phyloP scores from a whole-genome alignment of 2,113 vertebrate genomes.

The Tachuris rubrigastra region DNA sequence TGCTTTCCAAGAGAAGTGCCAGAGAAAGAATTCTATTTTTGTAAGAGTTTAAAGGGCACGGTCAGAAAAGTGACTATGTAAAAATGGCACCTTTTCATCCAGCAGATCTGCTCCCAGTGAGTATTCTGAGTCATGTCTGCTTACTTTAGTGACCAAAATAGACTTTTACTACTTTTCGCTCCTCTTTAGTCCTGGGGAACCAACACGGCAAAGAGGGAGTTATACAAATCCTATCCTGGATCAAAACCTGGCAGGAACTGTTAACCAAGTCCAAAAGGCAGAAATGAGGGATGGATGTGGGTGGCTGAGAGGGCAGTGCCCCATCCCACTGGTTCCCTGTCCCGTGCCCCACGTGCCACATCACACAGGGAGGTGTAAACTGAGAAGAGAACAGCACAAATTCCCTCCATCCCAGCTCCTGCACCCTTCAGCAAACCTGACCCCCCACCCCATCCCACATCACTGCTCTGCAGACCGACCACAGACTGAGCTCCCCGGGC shows the following conservation, averaged over 20 bases:
- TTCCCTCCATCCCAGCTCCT: not conserved
- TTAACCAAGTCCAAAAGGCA: not conserved
- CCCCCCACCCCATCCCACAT: not conserved
- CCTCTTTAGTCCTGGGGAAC: conserved; percentile 17
- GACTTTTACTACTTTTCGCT: conserved; percentile 63
- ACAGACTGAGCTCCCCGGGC: not conserved
- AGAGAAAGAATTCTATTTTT: conserved; percentile 65
- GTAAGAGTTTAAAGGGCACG: conserved; percentile 65
- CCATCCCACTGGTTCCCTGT: not conserved
- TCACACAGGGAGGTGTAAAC: not conserved
- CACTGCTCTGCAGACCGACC: not conserved
- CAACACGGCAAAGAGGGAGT: not conserved
- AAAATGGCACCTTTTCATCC: conserved; percentile 72
- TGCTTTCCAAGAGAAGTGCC: conserved; percentile 58
- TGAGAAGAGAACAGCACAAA: not conserved
- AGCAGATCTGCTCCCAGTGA: conserved; percentile 64
- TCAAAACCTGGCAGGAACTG: not conserved
- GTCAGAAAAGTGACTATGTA: conserved; percentile 66
- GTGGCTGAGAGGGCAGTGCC: not conserved
- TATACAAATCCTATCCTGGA: not conserved
- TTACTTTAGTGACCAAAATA: conserved; percentile 69
- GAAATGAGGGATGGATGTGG: not conserved
- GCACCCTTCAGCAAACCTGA: not conserved
- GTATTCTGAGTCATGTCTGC: conserved; percentile 73
- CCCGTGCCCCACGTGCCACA: not conserved